These are phyloP conservation scores for Caenorhabditis brenneri DNA, from an alignment of 1,140 invertebrate species.

Conservation along the genomic window DNA sequence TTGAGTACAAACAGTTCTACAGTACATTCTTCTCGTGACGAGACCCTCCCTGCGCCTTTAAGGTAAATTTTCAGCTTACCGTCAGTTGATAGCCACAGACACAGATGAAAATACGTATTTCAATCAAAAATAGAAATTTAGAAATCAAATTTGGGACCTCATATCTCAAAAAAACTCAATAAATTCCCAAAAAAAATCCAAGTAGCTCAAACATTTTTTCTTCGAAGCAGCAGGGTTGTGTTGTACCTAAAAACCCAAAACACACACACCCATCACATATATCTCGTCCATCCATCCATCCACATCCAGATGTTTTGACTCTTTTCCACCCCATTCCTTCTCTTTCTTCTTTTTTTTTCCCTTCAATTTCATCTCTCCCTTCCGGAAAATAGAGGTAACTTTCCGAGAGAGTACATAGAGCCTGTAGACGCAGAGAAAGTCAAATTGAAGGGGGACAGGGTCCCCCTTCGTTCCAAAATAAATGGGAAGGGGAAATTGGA, in stretches of 20 bases:
- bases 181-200: too few relatives aligned
- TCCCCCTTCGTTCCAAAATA: background rate
- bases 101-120: too few relatives aligned
- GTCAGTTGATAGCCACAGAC: too few relatives aligned
- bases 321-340: background rate
- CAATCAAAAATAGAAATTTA: too few relatives aligned
- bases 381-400: slow-evolving; percentile 2
- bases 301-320: slow-evolving; percentile 4
- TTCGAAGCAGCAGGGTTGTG: background rate
- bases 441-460: background rate
- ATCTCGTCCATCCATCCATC: background rate
- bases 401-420: background rate
- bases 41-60: too few relatives aligned
- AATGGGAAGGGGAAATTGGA: background rate
- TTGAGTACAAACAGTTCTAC: too few relatives aligned
- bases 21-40: too few relatives aligned
- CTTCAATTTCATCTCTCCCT: background rate
- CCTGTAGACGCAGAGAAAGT: background rate
- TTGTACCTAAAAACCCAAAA: background rate
- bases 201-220: too few relatives aligned
- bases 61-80: too few relatives aligned
- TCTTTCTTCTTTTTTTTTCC: background rate
- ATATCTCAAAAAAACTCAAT: too few relatives aligned
- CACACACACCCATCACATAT: background rate
- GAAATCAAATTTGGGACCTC: too few relatives aligned